Conservation (phyloP, 2,797 vertebrate genomes). For the Danionella dracula region DNA sequence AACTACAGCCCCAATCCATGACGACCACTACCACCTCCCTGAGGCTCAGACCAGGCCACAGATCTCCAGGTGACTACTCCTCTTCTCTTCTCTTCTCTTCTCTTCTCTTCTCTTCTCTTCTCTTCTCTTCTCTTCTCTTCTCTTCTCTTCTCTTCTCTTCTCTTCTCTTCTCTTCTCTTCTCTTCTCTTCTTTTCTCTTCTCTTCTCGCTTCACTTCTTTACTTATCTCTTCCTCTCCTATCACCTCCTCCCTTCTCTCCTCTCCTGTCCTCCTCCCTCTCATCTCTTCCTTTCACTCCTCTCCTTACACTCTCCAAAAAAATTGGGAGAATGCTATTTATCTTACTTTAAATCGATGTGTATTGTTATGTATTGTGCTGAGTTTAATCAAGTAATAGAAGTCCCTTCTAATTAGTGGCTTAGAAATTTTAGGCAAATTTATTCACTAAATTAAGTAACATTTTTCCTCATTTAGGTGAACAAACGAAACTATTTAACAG, state of each 20-base stretch:
- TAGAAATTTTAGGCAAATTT: too few species aligned
- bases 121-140: conserved; percentile 21
- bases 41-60: conserved; percentile 35
- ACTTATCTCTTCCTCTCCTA: neutral
- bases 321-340: too few species aligned
- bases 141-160: neutral
- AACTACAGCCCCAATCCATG: conserved; percentile 71
- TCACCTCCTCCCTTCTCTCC: neutral
- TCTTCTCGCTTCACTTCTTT: neutral
- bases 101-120: conserved; percentile 37
- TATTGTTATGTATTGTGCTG: too few species aligned
- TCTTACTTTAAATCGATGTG: too few species aligned
- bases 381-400: too few species aligned
- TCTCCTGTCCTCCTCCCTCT: neutral
- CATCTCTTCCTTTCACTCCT: too few species aligned
- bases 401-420: too few species aligned
- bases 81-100: conserved; percentile 28
- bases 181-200: neutral
- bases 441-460: too few species aligned
- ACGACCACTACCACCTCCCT: conserved; percentile 60
- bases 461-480: too few species aligned
- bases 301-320: too few species aligned
- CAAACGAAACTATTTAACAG: too few species aligned
- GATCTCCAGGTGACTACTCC: conserved; percentile 48
- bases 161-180: neutral